Base-by-base conservation (phyloP, 2,113 vertebrate species). In the Chitala chitala region DNA sequence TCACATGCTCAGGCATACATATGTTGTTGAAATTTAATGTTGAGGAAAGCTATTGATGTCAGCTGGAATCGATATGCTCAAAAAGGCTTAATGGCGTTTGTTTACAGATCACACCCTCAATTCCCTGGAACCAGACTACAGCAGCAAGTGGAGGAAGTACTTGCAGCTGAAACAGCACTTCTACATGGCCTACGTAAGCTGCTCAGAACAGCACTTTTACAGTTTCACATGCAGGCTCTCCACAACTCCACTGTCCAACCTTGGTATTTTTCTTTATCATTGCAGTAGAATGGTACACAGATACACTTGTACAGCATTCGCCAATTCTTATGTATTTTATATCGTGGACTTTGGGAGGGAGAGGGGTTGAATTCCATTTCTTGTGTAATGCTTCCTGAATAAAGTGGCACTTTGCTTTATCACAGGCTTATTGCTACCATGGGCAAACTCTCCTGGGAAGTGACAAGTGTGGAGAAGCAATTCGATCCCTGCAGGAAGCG, bases 381-480 rank as follows among this genome's bases (percentile, higher is more conserved):
- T 22, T 3, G 17, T 42, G 36, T 5, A 66, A 55, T n/a, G 13
- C 7, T 20, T 55, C 22, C 10, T 40, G 10, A 55, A 26, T 31
- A 10, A 17, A 40, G 5, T 7, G 40, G 0, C 5, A 61, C 55
- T 4, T 77, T 65, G 55, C 4, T 78, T 77, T 50, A 70, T 85
- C 78, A 75, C 86, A 99, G 97, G 93, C 95, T 0, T 95, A 92
- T 82, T 98, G 96, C 79, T 99, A 98, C 74, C 90, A 98, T 64
- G 97, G 97, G 40, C 95, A 98, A 70, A 99, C 95, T 2, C 88
- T 99, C 69, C 84, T 99, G 80, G 91, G 91, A 0, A 90, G 88
- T 54, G 97, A 98, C 84, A 99, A 99, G 78, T 98, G 97, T 69
- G 97, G 96, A n/a, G 97, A 99, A 84, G 94, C 97, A 6, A 95